Evolutionary conservation across 2,113 vertebrate genomes (phyloP).

Genomic region (Enhydra lutris): DNA sequence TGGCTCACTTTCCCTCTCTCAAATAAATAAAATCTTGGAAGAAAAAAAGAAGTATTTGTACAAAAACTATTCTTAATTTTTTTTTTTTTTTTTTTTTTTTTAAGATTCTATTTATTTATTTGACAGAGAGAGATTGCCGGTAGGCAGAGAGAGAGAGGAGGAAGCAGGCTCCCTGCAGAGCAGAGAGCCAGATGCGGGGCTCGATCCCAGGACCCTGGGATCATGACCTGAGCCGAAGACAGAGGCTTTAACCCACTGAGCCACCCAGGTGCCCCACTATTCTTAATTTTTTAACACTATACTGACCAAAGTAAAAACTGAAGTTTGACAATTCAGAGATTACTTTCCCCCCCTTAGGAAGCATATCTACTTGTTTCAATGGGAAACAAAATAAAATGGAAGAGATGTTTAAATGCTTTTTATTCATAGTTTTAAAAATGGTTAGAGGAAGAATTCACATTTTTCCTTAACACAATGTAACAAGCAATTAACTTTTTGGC

Average conservation of each 20-base stretch:
- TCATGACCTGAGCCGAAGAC: too few relatives aligned
- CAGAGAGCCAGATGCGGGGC: too few relatives aligned
- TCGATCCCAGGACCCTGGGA: too few relatives aligned
- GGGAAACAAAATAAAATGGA: constrained; percentile 32
- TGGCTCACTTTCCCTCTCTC: background rate
- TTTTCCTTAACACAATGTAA: constrained; percentile 56
- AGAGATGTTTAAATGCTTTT: constrained; percentile 62
- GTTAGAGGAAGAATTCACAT: constrained; percentile 55
- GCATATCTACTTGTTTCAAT: background rate
- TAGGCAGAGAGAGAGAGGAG: too few relatives aligned
- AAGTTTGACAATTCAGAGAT: constrained; percentile 11
- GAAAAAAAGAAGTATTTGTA: background rate
- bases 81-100: background rate
- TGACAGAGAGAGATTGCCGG: too few relatives aligned
- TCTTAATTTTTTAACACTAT: background rate
- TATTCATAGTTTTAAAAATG: constrained; percentile 47
- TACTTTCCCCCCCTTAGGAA: background rate
- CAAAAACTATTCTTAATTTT: background rate
- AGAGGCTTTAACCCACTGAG: too few relatives aligned
- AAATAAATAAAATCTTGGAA: background rate
- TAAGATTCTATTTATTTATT: too few relatives aligned
- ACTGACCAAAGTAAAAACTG: constrained; percentile 27
- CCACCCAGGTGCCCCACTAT: background rate
- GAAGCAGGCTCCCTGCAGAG: too few relatives aligned
- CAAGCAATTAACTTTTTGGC: constrained; percentile 70